Evolutionary conservation across 2,113 vertebrate species (phyloP), one percentile per base, ranked within the genome.

Genomic region (Sceloporus undulatus): DNA sequence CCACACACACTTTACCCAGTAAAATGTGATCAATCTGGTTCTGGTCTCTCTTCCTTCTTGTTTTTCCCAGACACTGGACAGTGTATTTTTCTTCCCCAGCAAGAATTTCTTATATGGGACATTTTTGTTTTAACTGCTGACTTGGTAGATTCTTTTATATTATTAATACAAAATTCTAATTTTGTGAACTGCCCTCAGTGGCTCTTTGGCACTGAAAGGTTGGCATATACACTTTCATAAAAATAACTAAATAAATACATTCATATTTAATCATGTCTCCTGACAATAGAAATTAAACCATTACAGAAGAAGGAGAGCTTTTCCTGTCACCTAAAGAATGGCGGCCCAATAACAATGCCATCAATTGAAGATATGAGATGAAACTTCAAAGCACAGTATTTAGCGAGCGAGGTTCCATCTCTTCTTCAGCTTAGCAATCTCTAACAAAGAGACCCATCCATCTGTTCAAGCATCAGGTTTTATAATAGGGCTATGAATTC

Each of bases 401-500:
- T 86, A 52, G 40, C 23, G 10, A 86, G 59, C 77, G 27, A 78
- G 62, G 16, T 78, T 48, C 85, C 42, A 86, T 77, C 38, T 86
- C 59, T 86, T 78, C 56, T 52, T 78, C 62, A 86, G 75, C 38
- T 77, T 68, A 86, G 75, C 85, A 86, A 86, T 77, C 27, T 38
- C 74, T 85, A 85, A 85, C 84, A 77, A 85, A 86, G 77, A 56
- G 66, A 86, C 76, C 62, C 65, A 79, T 79, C 85, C 85, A 86
- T 86, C 85, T 86, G 76, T 79, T 86, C 76, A 70, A 54, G 84
- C 27, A 85, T 78, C 84, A 85, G n/a, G 21, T n/a, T 42, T 38
- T 59, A 34, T 87, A 90, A 87, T 91, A 92, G 79, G 84, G 71
- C 52, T 85, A 79, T 76, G 6, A 48, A 87, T 93, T 91, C n/a